Base-by-base conservation (phyloP, 1,140 invertebrate species). In the Drosophila virilis region DNA sequence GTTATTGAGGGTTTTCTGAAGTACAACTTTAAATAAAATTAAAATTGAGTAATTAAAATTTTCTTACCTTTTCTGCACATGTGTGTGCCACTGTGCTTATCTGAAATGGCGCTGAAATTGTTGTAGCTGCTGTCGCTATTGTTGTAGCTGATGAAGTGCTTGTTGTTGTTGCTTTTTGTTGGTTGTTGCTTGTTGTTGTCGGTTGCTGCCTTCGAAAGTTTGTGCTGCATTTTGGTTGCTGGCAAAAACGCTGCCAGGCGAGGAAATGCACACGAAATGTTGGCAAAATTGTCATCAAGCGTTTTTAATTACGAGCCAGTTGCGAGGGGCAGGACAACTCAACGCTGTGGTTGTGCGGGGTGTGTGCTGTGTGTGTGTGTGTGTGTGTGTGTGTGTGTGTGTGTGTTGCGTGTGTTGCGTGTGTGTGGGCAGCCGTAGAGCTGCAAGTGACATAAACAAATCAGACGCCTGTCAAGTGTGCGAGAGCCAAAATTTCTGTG, bases 391-490 rank as follows among this genome's bases (percentile, higher is more conserved):
- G 4, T 22, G 40, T 0, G 8, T 22, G 48, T n/a, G 60, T 50
- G 22, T 40, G 37, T 78, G 1, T 17, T 17, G 76, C 71, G 84
- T 75, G 84, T 78, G 71, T 70, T 69, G 84, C 71, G 84, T 78
- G 55, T 61, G 76, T 74, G 84, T 75, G 84, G 77, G 83, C 80
- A 88, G 84, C 84, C 80, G 35, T 88, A 89, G 80, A 88, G 84
- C 83, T 88, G 83, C 83, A 80, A 83, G 84, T 88, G 83, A 88
- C 83, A 89, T 89, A 88, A 88, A 86, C 83, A 88, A 88, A 88
- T 88, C 83, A 89, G 83, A 88, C 84, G 83, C 79, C 84, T 88
- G 83, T 83, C 83, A 88, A 89, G 77, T 77, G 69, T 76, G 73
- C 51, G 48, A 65, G 67, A 65, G 59, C 68, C 68, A 17, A 72